Percentiles rank a stretch among this genome's conserved stretches.
These are phyloP conservation scores for Aporophyla lueneburgensis DNA, from an alignment of 2,888 invertebrate genomes.

Conservation along the genomic window DNA sequence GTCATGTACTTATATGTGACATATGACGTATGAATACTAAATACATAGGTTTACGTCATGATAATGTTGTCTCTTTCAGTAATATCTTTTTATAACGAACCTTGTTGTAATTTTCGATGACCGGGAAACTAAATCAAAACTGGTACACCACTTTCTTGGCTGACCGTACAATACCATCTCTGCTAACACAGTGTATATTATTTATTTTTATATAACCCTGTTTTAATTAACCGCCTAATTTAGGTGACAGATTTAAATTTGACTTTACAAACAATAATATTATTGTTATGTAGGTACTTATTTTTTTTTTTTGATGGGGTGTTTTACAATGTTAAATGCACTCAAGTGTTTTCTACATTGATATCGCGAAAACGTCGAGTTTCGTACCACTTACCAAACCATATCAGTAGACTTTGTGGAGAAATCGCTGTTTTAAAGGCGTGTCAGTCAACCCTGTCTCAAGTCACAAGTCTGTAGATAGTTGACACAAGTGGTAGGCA, in stretches of 20 bases:
- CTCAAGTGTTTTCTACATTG: conserved; percentile 3
- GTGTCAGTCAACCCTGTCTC: conserved; percentile 17
- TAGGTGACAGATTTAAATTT: background rate
- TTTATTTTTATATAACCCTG: too few species aligned
- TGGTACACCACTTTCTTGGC: too few species aligned
- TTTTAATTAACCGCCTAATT: too few species aligned
- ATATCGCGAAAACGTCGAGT: background rate
- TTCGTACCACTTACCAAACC: conserved; percentile 2
- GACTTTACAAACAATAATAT: background rate
- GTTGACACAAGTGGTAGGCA: conserved; percentile 43
- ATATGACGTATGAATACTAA: too few species aligned
- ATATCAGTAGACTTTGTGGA: background rate
- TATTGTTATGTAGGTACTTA: background rate
- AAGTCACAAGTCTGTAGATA: conserved; percentile 12
- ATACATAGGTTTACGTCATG: too few species aligned
- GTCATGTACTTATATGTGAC: too few species aligned
- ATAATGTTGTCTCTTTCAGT: too few species aligned
- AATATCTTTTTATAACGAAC: too few species aligned
- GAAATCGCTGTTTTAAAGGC: conserved; percentile 1
- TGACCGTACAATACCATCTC: too few species aligned
- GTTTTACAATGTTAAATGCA: conserved; percentile 1
- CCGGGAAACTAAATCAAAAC: too few species aligned
- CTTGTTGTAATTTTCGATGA: too few species aligned
- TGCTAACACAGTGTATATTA: background rate
- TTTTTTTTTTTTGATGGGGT: background rate